These are phyloP conservation scores for Budorcas taxicolor DNA, from an alignment of 2,113 vertebrate species.

Conservation along the genomic window DNA sequence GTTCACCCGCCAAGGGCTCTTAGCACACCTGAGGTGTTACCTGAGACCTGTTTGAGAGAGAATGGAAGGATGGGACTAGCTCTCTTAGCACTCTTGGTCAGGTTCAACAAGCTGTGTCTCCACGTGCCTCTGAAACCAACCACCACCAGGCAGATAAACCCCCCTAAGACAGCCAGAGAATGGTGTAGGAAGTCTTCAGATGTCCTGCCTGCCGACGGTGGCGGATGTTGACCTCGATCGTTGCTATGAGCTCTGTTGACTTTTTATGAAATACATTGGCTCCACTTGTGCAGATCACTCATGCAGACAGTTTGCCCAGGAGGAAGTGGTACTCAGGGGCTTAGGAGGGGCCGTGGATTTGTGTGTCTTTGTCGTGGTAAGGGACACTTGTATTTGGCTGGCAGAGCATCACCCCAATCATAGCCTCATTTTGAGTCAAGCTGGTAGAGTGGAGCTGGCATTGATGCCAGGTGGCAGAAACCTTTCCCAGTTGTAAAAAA, in stretches of 20 bases:
- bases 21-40: background rate
- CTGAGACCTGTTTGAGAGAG: background rate
- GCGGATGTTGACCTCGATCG: background rate
- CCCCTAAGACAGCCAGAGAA: background rate
- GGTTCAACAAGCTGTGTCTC: background rate
- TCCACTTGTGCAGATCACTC: background rate
- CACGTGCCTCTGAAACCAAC: background rate
- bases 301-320: background rate
- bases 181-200: fast-evolving
- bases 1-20: background rate
- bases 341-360: background rate
- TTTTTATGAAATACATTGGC: background rate
- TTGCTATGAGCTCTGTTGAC: background rate
- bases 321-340: background rate
- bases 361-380: background rate
- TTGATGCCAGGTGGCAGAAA: background rate
- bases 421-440: background rate
- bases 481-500: background rate
- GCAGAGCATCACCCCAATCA: background rate
- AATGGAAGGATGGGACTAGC: background rate
- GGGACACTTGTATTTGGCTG: background rate
- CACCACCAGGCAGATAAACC: background rate
- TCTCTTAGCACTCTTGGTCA: background rate
- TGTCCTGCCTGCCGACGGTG: fast-evolving
- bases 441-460: background rate